Percentiles rank a stretch among this genome's conserved stretches.
phyloP scores from a whole-genome alignment of 2,888 invertebrate species.

The Andrena haemorrhoa region DNA sequence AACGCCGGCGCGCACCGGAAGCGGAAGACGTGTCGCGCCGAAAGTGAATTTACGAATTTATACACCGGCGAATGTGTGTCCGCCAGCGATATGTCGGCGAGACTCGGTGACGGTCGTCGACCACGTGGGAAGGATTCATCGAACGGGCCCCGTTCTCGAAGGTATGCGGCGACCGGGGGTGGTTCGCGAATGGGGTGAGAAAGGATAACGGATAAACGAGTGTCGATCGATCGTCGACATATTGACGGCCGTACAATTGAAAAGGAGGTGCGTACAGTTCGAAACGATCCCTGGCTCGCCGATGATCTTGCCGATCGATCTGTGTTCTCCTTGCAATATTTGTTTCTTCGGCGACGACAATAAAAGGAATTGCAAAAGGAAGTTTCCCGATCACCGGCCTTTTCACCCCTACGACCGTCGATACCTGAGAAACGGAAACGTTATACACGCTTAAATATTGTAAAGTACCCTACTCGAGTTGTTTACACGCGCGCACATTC shows the following conservation, averaged over 20 bases:
- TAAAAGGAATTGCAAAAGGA: constrained; percentile 51
- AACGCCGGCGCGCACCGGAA: constrained; percentile 39
- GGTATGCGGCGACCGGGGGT: neutral
- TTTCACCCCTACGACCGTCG: constrained; percentile 67
- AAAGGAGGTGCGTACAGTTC: constrained; percentile 48
- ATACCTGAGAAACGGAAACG: constrained; percentile 22
- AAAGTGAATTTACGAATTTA: constrained; percentile 54
- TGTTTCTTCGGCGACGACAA: constrained; percentile 49
- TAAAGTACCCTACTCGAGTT: constrained; percentile 51
- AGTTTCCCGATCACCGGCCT: constrained; percentile 60
- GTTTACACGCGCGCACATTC: constrained; percentile 64
- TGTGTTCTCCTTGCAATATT: constrained; percentile 51
- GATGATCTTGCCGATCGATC: constrained; percentile 38
- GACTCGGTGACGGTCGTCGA: constrained; percentile 17
- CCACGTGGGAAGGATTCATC: constrained; percentile 18
- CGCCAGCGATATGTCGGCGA: neutral
- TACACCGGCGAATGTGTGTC: constrained; percentile 15
- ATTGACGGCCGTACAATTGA: constrained; percentile 64
- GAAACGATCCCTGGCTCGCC: constrained; percentile 40
- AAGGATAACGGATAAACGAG: constrained; percentile 3
- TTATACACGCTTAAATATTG: constrained; percentile 45
- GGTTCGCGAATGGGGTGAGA: neutral
- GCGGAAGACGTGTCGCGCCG: constrained; percentile 55
- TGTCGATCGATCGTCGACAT: constrained; percentile 40
- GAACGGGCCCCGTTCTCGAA: neutral